These are phyloP conservation scores for Gisinianus flammeolus DNA, from an alignment of 2,888 invertebrate species.

Conservation along the genomic window DNA sequence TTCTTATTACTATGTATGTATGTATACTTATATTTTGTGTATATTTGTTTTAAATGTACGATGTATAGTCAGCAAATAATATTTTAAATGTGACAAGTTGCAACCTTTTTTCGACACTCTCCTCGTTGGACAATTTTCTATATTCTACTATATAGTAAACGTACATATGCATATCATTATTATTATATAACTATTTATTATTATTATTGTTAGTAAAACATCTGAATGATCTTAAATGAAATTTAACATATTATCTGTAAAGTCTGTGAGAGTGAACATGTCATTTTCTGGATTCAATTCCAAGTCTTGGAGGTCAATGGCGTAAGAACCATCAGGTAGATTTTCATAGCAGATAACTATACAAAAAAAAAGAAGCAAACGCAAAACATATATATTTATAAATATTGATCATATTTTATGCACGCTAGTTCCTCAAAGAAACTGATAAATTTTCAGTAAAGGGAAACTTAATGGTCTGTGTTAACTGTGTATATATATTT, in stretches of 20 bases:
- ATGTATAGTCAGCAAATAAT: not conserved
- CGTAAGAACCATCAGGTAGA: slow-evolving; percentile 27
- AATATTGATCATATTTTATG: not conserved
- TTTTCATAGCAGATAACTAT: slow-evolving; percentile 38
- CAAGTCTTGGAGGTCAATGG: slow-evolving; percentile 28
- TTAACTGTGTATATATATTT: not conserved
- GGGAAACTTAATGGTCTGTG: not conserved
- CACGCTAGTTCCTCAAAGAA: too few species aligned
- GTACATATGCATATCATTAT: too few species aligned
- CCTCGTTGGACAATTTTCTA: too few species aligned
- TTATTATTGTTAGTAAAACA: too few species aligned
- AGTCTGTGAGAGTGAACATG: slow-evolving; percentile 34
- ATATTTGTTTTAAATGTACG: not conserved
- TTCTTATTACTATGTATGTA: too few species aligned
- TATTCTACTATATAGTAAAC: too few species aligned
- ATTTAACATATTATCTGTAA: slow-evolving; percentile 15
- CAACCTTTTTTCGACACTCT: not conserved
- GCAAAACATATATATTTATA: not conserved
- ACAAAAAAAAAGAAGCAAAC: not conserved
- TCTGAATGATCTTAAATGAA: too few species aligned
- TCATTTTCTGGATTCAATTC: slow-evolving; percentile 1
- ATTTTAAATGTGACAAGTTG: too few species aligned
- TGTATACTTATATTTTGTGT: too few species aligned
- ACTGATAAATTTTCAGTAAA: not conserved
- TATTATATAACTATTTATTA: too few species aligned